Base-by-base conservation (phyloP, 2,113 vertebrate genomes). In the Rhinoptilus africanus region DNA sequence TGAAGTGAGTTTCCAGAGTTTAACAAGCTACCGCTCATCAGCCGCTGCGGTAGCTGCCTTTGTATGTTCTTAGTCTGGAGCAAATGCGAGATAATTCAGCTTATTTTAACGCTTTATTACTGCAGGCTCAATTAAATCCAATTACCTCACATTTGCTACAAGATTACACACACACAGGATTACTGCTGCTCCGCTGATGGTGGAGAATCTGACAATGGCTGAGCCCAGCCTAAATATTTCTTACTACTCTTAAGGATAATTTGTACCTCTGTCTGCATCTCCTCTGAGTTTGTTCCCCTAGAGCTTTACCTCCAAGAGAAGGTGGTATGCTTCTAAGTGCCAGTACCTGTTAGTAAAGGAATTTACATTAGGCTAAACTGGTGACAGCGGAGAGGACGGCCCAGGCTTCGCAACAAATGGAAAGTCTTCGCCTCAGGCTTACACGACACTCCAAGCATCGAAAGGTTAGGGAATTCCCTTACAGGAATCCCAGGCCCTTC, bases 71-170 rank as follows among this genome's bases (percentile, higher is more conserved):
- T 82, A 68, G 57, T 60, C 71, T 92, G 41, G 41, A 86, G 48
- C 43, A 92, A 90, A 88, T 92, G 45, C 48, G 92, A 95, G 85
- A 85, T 88, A 94, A 95, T 90, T 95, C 82, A 76, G 20, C 13
- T 95, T 92, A 75, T 93, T 2, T 85, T 86, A 77, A 80, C 72
- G 88, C 82, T 92, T 92, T 84, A 95, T 86, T 95, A 54, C 75
- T 76, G 32, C 50, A 71, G 91, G 72, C 83, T 93, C 94, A 92
- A 86, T 94, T 94, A 94, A 95, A 97, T 91, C 91, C 45, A 92
- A 86, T 94, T 96, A 95, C 76, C 13, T 92, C 88, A 93, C 59
- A 73, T 91, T 93, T 86, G 67, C 53, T 67, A 72, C 59, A 82
- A 83, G 83, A 84, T 95, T 90, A 66, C 54, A 88, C 47, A 54